phyloP scores from a whole-genome alignment of 2,888 invertebrate genomes.

The Xylocampa areola region DNA sequence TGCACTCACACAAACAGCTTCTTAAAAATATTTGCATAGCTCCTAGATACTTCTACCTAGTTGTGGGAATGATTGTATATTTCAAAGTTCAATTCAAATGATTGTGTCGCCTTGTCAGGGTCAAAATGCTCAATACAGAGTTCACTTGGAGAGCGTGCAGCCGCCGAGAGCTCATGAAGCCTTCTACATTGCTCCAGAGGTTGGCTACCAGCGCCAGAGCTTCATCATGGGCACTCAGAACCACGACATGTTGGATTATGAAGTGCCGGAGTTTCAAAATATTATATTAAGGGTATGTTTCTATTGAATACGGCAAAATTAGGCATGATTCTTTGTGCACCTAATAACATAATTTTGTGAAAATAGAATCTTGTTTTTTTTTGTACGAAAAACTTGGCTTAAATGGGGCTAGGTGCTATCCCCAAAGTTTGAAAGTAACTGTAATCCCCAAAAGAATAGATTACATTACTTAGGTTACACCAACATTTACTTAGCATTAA shows the following conservation, averaged over 20 bases:
- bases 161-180: constrained; percentile 82
- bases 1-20: too few relatives aligned
- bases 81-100: constrained; percentile 9
- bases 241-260: constrained; percentile 90
- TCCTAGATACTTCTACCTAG: too few relatives aligned
- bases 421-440: too few relatives aligned
- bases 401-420: too few relatives aligned
- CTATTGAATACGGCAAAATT: not conserved
- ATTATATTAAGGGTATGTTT: constrained; percentile 75
- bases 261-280: constrained; percentile 84
- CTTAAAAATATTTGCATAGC: too few relatives aligned
- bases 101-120: constrained; percentile 80
- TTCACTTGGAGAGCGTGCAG: constrained; percentile 76
- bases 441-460: too few relatives aligned
- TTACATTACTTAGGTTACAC: too few relatives aligned
- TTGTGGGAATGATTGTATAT: too few relatives aligned
- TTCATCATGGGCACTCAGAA: constrained; percentile 90
- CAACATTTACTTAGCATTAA: too few relatives aligned
- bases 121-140: constrained; percentile 89
- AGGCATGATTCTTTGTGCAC: not conserved
- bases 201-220: constrained; percentile 90
- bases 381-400: too few relatives aligned
- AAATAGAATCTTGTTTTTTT: too few relatives aligned
- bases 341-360: too few relatives aligned
- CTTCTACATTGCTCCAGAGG: constrained; percentile 90